Base-by-base conservation (phyloP, 2,113 vertebrate species). In the Oryzias melastigma region DNA sequence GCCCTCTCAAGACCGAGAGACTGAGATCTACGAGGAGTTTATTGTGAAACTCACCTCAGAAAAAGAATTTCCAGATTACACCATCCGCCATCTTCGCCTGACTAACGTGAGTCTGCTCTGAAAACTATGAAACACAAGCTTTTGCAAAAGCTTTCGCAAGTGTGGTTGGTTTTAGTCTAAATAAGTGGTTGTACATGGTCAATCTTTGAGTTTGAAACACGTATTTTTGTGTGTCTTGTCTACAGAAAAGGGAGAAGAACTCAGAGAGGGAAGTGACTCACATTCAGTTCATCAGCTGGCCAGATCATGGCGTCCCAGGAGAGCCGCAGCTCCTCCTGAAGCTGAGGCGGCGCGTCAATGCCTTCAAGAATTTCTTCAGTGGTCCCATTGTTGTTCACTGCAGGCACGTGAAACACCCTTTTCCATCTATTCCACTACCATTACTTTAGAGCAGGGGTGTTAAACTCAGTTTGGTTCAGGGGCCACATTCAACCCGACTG, bases 231-330 rank as follows among this genome's bases (percentile, higher is more conserved):
- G 41, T 59, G 4, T 27, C n/a, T 68, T 35, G 42, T 47, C 4
- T 75, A 43, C 69, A 98, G 96, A 93, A 88, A 83, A 93, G 84
- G 68, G 96, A 98, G 41, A 96, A 93, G 62, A 82, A 84, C 46
- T 8, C 84, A 1, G 94, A 95, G 66, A 91, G 97, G 70, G 94
- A 94, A 27, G 92, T 99, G 67, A 98, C 95, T 8, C 97, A 99
- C 55, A 95, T 99, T 76, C 97, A 99, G 80, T 99, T 98, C 83
- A 95, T 90, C 59, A 96, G 96, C 55, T 99, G 97, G 97, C 97
- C 97, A 0, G 97, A 99, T 73, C 97, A 99, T 0, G 97, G 97
- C 0, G 95, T 99, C 0, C 97, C 97, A 0, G 93, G 92, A 1
- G 95, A 99, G 22, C 90, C 97, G 0, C 93, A 96, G 63, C 93